Evolutionary conservation across 2,797 vertebrate genomes (phyloP), one percentile per base, ranked within the genome.

Genomic region (Sarcophilus harrisii): DNA sequence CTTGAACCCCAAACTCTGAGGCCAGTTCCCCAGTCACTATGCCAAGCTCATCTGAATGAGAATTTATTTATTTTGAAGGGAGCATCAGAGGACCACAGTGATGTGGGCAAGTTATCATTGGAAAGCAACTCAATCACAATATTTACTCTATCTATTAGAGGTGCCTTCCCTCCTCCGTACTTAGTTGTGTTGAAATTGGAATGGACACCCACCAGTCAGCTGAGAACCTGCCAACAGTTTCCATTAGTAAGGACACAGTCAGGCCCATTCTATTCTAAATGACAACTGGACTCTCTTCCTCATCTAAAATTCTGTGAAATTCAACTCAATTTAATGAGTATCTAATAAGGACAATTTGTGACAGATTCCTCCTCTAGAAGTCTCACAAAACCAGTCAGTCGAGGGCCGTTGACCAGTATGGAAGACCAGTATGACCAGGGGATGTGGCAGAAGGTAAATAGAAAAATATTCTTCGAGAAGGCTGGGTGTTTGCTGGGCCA

Each of bases 121-220:
- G 95, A 96, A 94, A 93, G 38, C 55, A 95, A 92, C 45, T 89
- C 93, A 94, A 52, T 57, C 91, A 87, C 16, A 95, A 94, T 90
- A 81, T 66, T 66, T 93, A 38, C 57, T 94, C 16, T 32, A 14
- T 89, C 24, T 38, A 49, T 87, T 87, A 87, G 73, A 49, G 73
- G 91, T 91, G 90, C 93, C 91, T 59, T 92, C 87, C 92, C 58
- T 1, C 62, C 5, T 92, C 87, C 57, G 54, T 91, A 59, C 57
- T 96, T 92, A n/a, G 49, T 32, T 55, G 16, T 57, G n/a, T 57
- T 87, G 45, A 54, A 91, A 57, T 38, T 91, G 54, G 30, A 45
- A 90, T 92, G 45, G 59, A 49, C 92, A 95, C 52, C 62, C 27
- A 73, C 91, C 59, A 66, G 8, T 58, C 45, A 27, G 55, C 55